Evolutionary conservation across 2,113 vertebrate species (phyloP), one percentile per base, ranked within the genome.

Genomic region (Clinocottus analis): DNA sequence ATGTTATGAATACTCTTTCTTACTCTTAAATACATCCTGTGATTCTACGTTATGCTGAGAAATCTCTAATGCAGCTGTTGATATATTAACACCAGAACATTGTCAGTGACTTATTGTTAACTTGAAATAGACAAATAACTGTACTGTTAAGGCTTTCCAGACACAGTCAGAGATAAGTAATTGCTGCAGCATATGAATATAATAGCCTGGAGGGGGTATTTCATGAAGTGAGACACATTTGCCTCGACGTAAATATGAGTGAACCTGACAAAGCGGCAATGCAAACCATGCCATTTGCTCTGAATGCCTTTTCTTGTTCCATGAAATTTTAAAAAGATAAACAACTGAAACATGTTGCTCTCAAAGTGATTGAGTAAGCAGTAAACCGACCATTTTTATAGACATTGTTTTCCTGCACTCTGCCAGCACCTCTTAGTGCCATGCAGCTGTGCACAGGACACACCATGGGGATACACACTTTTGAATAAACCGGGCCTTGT

Each of bases 251-350:
- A 85, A 91, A 84, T 80, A 86, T 59, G 58, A 85, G 72, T 23
- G 72, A 71, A 75, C 43, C 33, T 72, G 79, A 81, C 78, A 77
- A 75, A 77, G 70, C 63, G 5, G 71, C 35, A 4, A 25, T 8
- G 45, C 68, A 74, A 61, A 61, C 37, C 16, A 7, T 11, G 29
- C 31, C 60, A 35, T 67, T 75, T 66, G 23, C 71, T 60, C 66
- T 70, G 72, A 86, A 85, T 43, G 75, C 75, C 86, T 91, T 89
- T 79, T 75, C 83, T 66, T 83, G 85, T 64, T 53, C 17, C 68
- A 83, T 91, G 70, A 91, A 82, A 85, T 76, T 90, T 89, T 89
- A 74, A 90, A 86, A 83, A 87, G 88, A 87, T 51, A 83, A 91
- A 90, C 82, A 88, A 61, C 75, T 33, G 31, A 83, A 88, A 81